phyloP scores from a whole-genome alignment of 2,113 vertebrate genomes.

The Cheirogaleus medius region DNA sequence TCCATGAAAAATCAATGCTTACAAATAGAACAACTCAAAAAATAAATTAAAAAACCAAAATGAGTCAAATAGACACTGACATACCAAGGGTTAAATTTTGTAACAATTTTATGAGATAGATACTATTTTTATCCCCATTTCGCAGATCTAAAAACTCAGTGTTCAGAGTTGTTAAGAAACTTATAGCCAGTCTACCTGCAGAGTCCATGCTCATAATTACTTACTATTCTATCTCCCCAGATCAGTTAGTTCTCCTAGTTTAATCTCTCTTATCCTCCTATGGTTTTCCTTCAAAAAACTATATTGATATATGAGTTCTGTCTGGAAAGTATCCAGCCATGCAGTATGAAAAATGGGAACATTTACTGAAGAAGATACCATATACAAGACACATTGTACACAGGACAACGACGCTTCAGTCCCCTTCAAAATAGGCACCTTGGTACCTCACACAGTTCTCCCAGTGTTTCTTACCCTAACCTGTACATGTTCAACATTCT shows the following conservation, averaged over 20 bases:
- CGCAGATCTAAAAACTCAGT: neutral
- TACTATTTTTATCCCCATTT: neutral
- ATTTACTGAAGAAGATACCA: too few species aligned
- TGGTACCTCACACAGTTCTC: too few species aligned
- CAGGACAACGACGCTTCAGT: too few species aligned
- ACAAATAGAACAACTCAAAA: neutral
- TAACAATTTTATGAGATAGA: neutral
- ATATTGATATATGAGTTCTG: neutral
- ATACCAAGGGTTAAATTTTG: neutral
- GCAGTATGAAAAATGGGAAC: too few species aligned
- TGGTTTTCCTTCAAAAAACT: neutral
- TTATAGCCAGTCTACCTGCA: neutral
- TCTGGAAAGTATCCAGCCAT: too few species aligned
- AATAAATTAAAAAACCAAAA: neutral
- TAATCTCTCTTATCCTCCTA: neutral
- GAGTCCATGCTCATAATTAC: neutral
- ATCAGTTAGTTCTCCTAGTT: neutral
- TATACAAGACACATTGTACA: too few species aligned
- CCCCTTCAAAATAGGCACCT: too few species aligned
- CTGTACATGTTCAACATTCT: too few species aligned
- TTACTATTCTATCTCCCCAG: neutral
- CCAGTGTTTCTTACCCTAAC: too few species aligned
- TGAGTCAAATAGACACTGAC: neutral
- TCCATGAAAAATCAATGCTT: neutral
- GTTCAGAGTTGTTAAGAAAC: constrained; percentile 4